Base-by-base conservation (phyloP, 2,113 vertebrate genomes). In the Festucalex cinctus region DNA sequence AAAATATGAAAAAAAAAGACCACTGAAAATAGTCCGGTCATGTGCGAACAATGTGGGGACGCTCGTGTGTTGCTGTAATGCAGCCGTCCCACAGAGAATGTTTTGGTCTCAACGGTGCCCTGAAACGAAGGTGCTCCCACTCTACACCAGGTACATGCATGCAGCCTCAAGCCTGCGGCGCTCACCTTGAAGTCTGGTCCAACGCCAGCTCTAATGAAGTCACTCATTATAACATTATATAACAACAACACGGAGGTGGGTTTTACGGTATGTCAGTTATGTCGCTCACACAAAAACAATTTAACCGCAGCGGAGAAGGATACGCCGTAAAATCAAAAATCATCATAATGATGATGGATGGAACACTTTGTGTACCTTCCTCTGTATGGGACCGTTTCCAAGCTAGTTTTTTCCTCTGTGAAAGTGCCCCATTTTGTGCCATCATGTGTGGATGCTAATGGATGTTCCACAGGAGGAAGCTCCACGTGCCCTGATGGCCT, bases 21-120 rank as follows among this genome's bases (percentile, higher is more conserved):
- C 51, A 26, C 12, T 2, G 1, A 3, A 13, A 20, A 54, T 5
- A 54, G 22, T 10, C 51, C 58, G 82, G 79, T 86, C 86, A 87
- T 13, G 77, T 81, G 76, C 66, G 54, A 53, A 73, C 51, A 66
- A 71, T 63, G 70, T 46, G 79, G 85, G 80, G 81, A 87, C 81
- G 78, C 79, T 8, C 19, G 79, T 77, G 83, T 81, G 80, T 77
- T 85, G 78, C 74, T 78, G 84, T 86, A 90, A 88, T 62, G 77
- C 81, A 83, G 83, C 88, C 79, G 76, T 78, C 72, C 81, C 80
- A 68, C 22, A 7, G 81, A 86, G 85, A 89, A 86, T 74, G 82
- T 86, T 89, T 78, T 85, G 85, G 82, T 83, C 85, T 81, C 82
- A 83, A 78, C 76, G 74, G 73, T 83, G 82, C 82, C 83, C 83